Evolutionary conservation across 2,888 invertebrate genomes (phyloP), one percentile per base, ranked within the genome.

Genomic region (Chrysopilus asiliformis): DNA sequence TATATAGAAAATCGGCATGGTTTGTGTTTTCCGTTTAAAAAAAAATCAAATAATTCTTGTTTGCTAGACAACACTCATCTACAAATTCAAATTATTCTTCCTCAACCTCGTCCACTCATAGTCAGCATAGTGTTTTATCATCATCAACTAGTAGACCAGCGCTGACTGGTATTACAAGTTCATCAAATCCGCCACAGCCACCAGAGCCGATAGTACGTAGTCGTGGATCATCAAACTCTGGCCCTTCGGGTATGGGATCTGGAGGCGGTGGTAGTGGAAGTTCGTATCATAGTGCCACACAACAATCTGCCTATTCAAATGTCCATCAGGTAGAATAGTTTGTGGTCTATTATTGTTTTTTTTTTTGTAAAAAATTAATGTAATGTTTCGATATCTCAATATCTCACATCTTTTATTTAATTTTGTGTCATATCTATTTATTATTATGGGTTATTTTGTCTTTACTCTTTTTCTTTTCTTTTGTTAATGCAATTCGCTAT

Each of bases 41-140:
- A 28, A 20, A 40, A 31, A 10, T 26, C 20, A 39, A 20, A 22
- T 24, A 37, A 37, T 32, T 26, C 15, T 29, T n/a, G 31, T 22
- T 42, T 33, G 32, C 19, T 33, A 43, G 40, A 46, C 49, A 50
- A 49, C 49, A 48, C 41, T 46, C 50, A 47, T 47, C 49, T 41
- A 41, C 46, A 40, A 52, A 66, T 66, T 65, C 65, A 67, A 43
- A 47, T 45, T 48, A 43, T 46, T 42, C 48, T 42, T 46, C 45
- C 44, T 43, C 47, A 45, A 47, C 43, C 38, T 44, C 47, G 30
- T 45, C 49, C 35, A 30, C 34, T 25, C 37, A 37, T 35, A 39
- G 28, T 32, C 39, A 42, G 32, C 42, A 39, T 28, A 34, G 28
- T 36, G 28, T 31, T 24, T 27, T 37, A 27, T 31, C 39, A 24